These are phyloP conservation scores for Trissolcus japonicus DNA, from an alignment of 2,888 invertebrate genomes.

Conservation along the genomic window DNA sequence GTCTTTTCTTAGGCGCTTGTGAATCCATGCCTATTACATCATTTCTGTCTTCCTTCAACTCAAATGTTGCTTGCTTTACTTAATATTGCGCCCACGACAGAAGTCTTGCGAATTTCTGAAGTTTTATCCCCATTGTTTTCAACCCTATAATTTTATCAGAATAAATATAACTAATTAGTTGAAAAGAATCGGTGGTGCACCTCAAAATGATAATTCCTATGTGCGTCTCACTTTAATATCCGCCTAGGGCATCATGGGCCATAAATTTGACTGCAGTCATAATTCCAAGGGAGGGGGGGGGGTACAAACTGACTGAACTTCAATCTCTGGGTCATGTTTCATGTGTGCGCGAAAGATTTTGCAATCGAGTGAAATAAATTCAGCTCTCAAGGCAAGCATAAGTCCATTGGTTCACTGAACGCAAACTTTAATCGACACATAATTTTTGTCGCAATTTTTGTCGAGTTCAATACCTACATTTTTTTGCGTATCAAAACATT, in stretches of 20 bases:
- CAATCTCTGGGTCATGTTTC: constrained; percentile 24
- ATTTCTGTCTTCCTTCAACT: too few relatives aligned
- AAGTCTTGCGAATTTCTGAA: too few relatives aligned
- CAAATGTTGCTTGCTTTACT: too few relatives aligned
- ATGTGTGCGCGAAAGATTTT: constrained; percentile 29
- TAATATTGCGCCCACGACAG: too few relatives aligned
- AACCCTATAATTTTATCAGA: background rate
- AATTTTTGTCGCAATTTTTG: constrained; percentile 12
- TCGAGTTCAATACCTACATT: constrained; percentile 13
- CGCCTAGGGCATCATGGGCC: constrained; percentile 30
- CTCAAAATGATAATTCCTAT: constrained; percentile 38
- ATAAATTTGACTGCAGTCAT: constrained; percentile 37
- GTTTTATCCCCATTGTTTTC: background rate
- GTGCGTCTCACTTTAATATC: constrained; percentile 43
- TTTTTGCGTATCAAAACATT: constrained; percentile 2
- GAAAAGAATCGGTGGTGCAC: constrained; percentile 11
- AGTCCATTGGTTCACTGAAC: constrained; percentile 12
- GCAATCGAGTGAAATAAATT: constrained; percentile 21
- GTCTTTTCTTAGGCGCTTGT: too few relatives aligned
- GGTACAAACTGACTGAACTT: constrained; percentile 31
- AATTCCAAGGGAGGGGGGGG: constrained; percentile 31
- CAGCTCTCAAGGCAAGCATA: constrained; percentile 25
- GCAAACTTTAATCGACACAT: background rate
- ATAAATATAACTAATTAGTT: constrained; percentile 18
- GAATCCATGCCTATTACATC: too few relatives aligned